Evolutionary conservation across 2,888 invertebrate genomes (phyloP).

Genomic region (Lingula anatina): DNA sequence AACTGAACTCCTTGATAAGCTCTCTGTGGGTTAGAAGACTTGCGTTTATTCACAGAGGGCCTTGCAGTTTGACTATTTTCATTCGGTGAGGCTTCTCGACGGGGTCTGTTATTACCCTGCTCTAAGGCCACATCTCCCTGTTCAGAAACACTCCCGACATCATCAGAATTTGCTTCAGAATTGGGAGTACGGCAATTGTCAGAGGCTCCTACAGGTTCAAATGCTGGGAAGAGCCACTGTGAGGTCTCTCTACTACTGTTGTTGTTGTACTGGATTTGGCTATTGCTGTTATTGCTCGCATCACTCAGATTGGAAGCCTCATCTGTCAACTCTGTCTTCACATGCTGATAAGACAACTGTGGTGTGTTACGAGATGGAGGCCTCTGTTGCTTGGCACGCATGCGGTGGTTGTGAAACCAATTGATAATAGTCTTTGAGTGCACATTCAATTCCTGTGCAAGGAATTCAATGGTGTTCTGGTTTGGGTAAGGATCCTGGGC

Average conservation of each 20-base stretch:
- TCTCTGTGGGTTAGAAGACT: conserved; percentile 96
- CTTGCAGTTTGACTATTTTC: too few relatives aligned
- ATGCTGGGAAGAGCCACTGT: conserved; percentile 49
- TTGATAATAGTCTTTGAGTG: conserved; percentile 96
- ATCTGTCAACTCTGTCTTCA: conserved; percentile 31
- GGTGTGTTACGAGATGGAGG: conserved; percentile 20
- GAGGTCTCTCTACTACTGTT: conserved; percentile 11
- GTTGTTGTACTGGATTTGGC: neutral
- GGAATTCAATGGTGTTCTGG: conserved; percentile 90
- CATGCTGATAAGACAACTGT: neutral
- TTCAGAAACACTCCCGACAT: conserved; percentile 13
- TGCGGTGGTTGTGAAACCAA: conserved; percentile 99
- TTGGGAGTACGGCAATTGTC: neutral
- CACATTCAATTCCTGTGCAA: conserved; percentile 84
- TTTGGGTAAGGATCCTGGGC: conserved; percentile 96
- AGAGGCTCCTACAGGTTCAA: conserved; percentile 26
- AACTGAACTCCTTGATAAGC: conserved; percentile 74
- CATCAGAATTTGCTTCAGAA: conserved; percentile 1
- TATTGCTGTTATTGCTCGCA: conserved; percentile 9
- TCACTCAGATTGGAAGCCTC: conserved; percentile 41
- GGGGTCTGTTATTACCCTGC: neutral
- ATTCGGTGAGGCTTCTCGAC: neutral
- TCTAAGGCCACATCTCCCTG: conserved; percentile 8
- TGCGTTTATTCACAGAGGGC: conserved; percentile 58
- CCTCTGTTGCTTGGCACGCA: conserved; percentile 73